Conservation (phyloP, 2,888 invertebrate genomes). For the Machimus atricapillus region DNA sequence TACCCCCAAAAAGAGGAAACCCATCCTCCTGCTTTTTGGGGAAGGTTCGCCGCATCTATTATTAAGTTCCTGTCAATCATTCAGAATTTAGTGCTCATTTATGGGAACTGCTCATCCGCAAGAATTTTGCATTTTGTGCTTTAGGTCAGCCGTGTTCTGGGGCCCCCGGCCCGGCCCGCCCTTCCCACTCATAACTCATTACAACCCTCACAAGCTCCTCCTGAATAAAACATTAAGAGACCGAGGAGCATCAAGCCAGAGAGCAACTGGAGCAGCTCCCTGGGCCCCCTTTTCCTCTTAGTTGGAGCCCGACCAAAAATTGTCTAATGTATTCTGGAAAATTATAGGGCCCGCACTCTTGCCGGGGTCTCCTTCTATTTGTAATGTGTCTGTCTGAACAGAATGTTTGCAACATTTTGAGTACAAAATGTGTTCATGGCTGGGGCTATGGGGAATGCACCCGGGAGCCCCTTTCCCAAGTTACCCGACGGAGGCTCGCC, state of each 20-base stretch:
- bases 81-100: slow-evolving; percentile 10
- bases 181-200: background rate
- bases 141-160: background rate
- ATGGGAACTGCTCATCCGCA: slow-evolving; percentile 7
- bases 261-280: background rate
- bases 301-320: background rate
- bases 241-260: background rate
- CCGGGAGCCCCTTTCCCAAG: background rate
- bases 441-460: background rate
- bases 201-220: background rate
- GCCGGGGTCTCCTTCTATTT: background rate
- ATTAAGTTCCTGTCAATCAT: slow-evolving; percentile 27
- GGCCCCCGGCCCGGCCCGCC: background rate
- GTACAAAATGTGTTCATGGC: slow-evolving; percentile 22
- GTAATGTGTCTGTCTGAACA: background rate
- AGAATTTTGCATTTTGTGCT: background rate
- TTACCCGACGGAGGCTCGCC: background rate
- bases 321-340: slow-evolving; percentile 28
- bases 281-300: background rate
- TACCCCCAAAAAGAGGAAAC: background rate
- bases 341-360: slow-evolving; percentile 2
- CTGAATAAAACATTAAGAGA: slow-evolving; percentile 29
- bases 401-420: slow-evolving; percentile 29
- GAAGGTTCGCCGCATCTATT: background rate
- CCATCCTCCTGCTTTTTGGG: background rate